These are phyloP conservation scores for Drosophila sechellia DNA, from an alignment of 1,140 invertebrate genomes.

Conservation along the genomic window DNA sequence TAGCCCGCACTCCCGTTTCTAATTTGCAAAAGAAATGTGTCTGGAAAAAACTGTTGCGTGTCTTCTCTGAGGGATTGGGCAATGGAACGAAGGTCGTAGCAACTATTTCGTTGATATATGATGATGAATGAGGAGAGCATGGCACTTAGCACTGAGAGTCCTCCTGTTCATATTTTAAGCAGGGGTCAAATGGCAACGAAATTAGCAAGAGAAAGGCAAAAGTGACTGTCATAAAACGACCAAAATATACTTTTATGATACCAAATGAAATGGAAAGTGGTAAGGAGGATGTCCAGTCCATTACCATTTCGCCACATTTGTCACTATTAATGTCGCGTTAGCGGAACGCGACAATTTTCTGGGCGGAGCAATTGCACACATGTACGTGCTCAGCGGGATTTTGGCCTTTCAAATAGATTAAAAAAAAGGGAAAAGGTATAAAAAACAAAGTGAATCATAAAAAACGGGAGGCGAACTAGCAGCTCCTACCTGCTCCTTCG, in stretches of 20 bases:
- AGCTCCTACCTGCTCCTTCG: conserved; percentile 8
- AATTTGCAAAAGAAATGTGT: conserved; percentile 17
- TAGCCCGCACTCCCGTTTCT: neutral
- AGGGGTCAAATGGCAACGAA: conserved; percentile 19
- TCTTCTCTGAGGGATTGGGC: conserved; percentile 10
- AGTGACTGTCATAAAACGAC: conserved; percentile 8
- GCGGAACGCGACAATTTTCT: conserved; percentile 36
- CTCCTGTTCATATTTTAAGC: neutral
- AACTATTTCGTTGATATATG: conserved; percentile 32
- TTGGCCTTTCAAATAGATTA: conserved; percentile 42
- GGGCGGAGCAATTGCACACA: conserved; percentile 46
- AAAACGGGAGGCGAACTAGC: conserved; percentile 12
- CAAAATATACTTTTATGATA: conserved; percentile 16
- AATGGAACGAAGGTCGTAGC: neutral
- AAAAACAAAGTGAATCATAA: conserved; percentile 6
- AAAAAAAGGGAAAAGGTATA: conserved; percentile 20
- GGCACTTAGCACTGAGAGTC: conserved; percentile 11
- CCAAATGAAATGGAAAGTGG: conserved; percentile 45
- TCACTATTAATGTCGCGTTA: conserved; percentile 49
- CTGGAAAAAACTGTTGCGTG: conserved; percentile 39
- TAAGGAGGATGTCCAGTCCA: conserved; percentile 19
- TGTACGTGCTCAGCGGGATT: conserved; percentile 16
- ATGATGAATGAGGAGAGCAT: conserved; percentile 43
- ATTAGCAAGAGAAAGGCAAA: conserved; percentile 30
- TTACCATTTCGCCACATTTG: conserved; percentile 46